phyloP scores from a whole-genome alignment of 2,113 vertebrate species.

The Chunga burmeisteri region DNA sequence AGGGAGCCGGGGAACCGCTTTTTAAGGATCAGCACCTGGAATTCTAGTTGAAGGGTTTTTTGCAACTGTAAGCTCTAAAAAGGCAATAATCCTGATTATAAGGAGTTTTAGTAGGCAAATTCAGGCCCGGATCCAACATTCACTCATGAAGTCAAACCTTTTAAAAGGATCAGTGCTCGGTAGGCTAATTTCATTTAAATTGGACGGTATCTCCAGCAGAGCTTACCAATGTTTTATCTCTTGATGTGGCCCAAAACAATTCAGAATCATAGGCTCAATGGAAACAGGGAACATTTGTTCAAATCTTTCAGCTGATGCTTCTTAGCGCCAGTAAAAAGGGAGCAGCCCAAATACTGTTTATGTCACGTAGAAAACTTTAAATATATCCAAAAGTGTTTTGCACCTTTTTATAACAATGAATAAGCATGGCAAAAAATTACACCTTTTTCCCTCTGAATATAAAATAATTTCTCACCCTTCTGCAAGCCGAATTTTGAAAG shows the following conservation, averaged over 20 bases:
- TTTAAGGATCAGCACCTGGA: constrained; percentile 22
- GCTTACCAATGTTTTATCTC: constrained; percentile 1
- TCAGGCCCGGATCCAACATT: background rate
- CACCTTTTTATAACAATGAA: background rate
- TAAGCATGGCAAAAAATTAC: background rate
- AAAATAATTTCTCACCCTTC: background rate
- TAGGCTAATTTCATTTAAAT: constrained; percentile 55
- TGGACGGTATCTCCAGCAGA: constrained; percentile 46
- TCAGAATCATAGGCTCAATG: background rate
- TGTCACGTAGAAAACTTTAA: background rate
- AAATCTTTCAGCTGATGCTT: background rate
- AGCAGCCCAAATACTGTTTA: background rate
- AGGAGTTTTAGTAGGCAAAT: constrained; percentile 21
- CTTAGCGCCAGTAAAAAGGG: background rate
- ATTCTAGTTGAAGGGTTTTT: background rate
- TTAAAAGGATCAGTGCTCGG: constrained; percentile 26
- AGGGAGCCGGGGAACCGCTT: background rate
- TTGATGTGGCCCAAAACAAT: constrained; percentile 11
- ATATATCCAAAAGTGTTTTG: background rate
- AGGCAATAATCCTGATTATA: constrained; percentile 36
- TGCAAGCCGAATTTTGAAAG: background rate
- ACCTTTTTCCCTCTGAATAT: background rate
- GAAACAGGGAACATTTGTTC: background rate
- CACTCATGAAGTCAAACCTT: constrained; percentile 1
- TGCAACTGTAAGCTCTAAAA: constrained; percentile 34